Conservation (phyloP, 1,140 invertebrate species). For the Pachypeltis micranthus region DNA sequence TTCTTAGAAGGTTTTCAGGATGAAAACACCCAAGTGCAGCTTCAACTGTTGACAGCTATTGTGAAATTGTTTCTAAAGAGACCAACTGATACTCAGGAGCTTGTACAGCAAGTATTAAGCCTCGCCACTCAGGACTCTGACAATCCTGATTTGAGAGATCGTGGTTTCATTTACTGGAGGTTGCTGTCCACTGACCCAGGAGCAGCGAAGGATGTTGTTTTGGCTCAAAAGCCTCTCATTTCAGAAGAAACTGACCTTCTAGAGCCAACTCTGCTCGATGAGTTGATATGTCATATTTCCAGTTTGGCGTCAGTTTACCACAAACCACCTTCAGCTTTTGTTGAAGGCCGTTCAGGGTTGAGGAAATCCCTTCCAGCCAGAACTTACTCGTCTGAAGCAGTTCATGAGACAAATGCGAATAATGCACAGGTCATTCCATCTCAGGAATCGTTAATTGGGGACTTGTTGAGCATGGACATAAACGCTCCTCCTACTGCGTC, state of each 20-base stretch:
- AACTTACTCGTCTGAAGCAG: slow-evolving; percentile 27
- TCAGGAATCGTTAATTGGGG: slow-evolving; percentile 92
- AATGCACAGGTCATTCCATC: slow-evolving; percentile 67
- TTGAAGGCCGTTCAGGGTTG: slow-evolving; percentile 62
- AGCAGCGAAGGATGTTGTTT: slow-evolving; percentile 96
- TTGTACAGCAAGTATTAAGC: slow-evolving; percentile 87
- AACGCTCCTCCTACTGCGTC: slow-evolving; percentile 43
- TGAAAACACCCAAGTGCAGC: slow-evolving; percentile 97
- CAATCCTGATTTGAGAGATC: slow-evolving; percentile 95
- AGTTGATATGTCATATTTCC: slow-evolving; percentile 98
- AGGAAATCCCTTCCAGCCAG: slow-evolving; percentile 40
- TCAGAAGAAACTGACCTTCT: slow-evolving; percentile 98
- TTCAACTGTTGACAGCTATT: slow-evolving; percentile 93
- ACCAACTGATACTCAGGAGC: slow-evolving; percentile 94
- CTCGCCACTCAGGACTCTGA: slow-evolving; percentile 97
- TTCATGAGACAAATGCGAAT: slow-evolving; percentile 30
- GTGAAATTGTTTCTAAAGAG: slow-evolving; percentile 97
- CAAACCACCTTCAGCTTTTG: slow-evolving; percentile 96
- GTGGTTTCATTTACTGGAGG: slow-evolving; percentile 99
- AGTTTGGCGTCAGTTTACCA: slow-evolving; percentile 98
- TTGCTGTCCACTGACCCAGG: slow-evolving; percentile 96
- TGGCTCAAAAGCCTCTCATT: slow-evolving; percentile 98
- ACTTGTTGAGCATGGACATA: slow-evolving; percentile 93
- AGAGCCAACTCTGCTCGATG: slow-evolving; percentile 94
- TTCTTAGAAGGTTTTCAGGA: slow-evolving; percentile 99